Conservation (phyloP, 2,888 invertebrate species). For the Aproaerema taeniolella region DNA sequence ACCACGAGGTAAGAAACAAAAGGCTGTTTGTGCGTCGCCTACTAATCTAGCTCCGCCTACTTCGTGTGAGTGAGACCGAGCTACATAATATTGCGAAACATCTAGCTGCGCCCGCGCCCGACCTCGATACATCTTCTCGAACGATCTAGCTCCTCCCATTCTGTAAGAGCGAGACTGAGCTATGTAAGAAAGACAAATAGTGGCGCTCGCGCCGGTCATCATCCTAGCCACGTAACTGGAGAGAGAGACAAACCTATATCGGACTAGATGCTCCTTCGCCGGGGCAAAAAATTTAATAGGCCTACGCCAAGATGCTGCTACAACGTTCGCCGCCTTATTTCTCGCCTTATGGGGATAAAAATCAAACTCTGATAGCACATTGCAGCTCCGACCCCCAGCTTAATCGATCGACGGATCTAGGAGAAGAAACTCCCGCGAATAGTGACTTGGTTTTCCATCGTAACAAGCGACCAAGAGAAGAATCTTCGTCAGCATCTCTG, state of each 20-base stretch:
- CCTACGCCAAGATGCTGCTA: neutral
- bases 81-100: neutral
- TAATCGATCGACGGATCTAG: neutral
- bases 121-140: too few relatives aligned
- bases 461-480: slow-evolving; percentile 4
- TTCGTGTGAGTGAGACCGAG: neutral
- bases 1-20: neutral
- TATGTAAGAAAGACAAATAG: neutral
- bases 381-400: neutral
- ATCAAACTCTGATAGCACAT: neutral
- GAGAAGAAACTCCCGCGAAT: neutral
- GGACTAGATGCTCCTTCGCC: neutral
- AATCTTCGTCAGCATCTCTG: neutral
- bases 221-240: neutral
- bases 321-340: neutral
- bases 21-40: neutral
- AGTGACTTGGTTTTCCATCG: slow-evolving; percentile 3
- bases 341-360: neutral
- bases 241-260: neutral
- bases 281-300: neutral
- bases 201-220: neutral
- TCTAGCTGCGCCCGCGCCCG: too few relatives aligned
- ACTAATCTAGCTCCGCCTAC: too few relatives aligned
- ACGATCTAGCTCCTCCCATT: neutral
- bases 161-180: neutral